Conservation (phyloP, 1,140 invertebrate genomes). For the Idris sp. region DNA sequence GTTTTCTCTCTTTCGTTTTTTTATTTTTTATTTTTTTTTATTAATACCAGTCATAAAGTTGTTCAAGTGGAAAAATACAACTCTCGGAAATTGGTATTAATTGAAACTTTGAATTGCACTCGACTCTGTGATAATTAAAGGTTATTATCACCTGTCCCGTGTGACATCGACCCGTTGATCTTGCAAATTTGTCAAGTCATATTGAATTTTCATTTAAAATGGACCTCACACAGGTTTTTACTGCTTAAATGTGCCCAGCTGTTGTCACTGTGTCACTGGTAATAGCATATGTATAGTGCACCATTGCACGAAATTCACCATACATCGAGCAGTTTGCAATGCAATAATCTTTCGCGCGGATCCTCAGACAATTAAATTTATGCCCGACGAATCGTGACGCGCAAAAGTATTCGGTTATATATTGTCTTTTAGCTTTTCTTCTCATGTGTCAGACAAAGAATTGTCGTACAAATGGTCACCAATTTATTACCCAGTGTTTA, state of each 20-base stretch:
- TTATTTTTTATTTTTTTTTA: no score
- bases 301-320: conserved; percentile 33
- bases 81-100: no score
- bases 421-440: conserved; percentile 35
- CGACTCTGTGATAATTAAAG: conserved; percentile 14
- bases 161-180: conserved; percentile 13
- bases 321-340: conserved; percentile 28
- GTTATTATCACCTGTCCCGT: conserved; percentile 5
- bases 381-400: conserved; percentile 12
- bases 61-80: no score
- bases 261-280: conserved; percentile 42
- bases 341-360: conserved; percentile 17
- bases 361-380: conserved; percentile 49
- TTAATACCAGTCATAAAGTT: no score
- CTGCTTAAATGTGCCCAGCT: conserved; percentile 23
- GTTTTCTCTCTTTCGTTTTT: no score
- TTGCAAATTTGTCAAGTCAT: conserved; percentile 20
- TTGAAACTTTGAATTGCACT: conserved; percentile 1
- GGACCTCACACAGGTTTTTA: conserved; percentile 32
- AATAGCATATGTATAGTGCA: conserved; percentile 23
- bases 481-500: conserved; percentile 30
- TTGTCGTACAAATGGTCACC: conserved; percentile 11
- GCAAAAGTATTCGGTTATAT: conserved; percentile 38
- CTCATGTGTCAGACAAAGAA: conserved; percentile 35
- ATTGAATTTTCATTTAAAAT: conserved; percentile 38